Evolutionary conservation across 2,113 vertebrate genomes (phyloP).

Genomic region (Phalacrocorax carbo): DNA sequence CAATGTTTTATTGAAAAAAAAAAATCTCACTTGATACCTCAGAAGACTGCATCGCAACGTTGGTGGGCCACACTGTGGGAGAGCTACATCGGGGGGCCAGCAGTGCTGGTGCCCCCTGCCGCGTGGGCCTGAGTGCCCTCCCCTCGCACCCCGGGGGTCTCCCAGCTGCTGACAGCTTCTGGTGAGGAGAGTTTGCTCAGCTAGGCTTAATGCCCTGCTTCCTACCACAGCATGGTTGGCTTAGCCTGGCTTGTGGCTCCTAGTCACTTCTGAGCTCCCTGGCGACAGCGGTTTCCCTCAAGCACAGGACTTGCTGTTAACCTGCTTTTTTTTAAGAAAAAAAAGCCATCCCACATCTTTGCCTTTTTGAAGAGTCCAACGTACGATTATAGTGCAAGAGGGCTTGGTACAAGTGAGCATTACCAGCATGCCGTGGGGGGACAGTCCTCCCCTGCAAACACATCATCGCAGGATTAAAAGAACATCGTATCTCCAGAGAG

Average conservation of each 20-base stretch:
- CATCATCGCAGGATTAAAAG: constrained; percentile 48
- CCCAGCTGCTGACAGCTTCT: not conserved
- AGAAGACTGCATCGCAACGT: constrained; percentile 58
- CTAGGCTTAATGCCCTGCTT: constrained; percentile 9
- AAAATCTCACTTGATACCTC: constrained; percentile 63
- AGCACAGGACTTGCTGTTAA: not conserved
- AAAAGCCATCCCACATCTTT: not conserved
- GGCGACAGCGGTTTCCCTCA: not conserved
- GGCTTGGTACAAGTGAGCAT: constrained; percentile 57
- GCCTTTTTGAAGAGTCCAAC: constrained; percentile 20
- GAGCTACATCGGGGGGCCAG: not conserved
- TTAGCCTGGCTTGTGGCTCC: not conserved
- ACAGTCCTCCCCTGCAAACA: constrained; percentile 43
- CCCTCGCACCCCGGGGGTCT: not conserved
- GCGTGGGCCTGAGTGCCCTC: not conserved
- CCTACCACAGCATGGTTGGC: not conserved
- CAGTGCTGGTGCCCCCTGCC: not conserved
- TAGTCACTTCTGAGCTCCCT: not conserved
- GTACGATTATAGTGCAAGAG: constrained; percentile 44
- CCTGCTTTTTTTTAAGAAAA: not conserved
- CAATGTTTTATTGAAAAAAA: constrained; percentile 70
- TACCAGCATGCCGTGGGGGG: constrained; percentile 45
- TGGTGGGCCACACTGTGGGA: not conserved
- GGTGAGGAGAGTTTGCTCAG: not conserved
- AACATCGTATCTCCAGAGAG: constrained; percentile 45